Percentiles rank a stretch among this genome's conserved stretches.
These are phyloP conservation scores for Melopsittacus undulatus DNA, from an alignment of 2,797 vertebrate species.

Conservation along the genomic window DNA sequence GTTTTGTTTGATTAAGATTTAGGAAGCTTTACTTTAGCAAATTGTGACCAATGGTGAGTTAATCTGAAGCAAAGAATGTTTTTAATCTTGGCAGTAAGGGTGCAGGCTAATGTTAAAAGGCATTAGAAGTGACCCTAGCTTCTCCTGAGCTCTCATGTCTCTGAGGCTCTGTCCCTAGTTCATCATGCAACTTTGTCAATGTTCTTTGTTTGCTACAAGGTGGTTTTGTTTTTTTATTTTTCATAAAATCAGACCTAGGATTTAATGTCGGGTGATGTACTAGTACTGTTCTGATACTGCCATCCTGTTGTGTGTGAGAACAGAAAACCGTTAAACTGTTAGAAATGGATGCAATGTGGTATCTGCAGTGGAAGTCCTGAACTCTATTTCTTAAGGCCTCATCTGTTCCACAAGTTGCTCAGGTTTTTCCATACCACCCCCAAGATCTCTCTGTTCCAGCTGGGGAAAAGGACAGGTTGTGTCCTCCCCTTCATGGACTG, in stretches of 20 bases:
- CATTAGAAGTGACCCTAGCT: background rate
- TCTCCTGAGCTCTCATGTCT: background rate
- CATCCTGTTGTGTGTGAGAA: background rate
- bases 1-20: background rate
- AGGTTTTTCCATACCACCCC: background rate
- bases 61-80: background rate
- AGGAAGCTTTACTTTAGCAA: background rate
- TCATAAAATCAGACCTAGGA: background rate
- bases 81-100: background rate
- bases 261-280: background rate
- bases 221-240: background rate
- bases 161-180: background rate
- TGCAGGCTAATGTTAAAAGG: rapidly evolving
- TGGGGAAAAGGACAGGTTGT: background rate
- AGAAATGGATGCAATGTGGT: background rate
- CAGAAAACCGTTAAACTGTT: background rate
- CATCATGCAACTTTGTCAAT: rapidly evolving
- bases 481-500: background rate
- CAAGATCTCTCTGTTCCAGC: background rate
- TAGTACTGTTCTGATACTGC: background rate
- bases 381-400: background rate
- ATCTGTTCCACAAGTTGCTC: background rate
- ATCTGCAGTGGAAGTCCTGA: background rate
- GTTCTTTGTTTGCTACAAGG: background rate
- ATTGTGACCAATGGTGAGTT: background rate